Percentiles rank a stretch among this genome's conserved stretches.
These are phyloP conservation scores for Drosophila navojoa DNA, from an alignment of 1,140 invertebrate genomes.

Conservation along the genomic window DNA sequence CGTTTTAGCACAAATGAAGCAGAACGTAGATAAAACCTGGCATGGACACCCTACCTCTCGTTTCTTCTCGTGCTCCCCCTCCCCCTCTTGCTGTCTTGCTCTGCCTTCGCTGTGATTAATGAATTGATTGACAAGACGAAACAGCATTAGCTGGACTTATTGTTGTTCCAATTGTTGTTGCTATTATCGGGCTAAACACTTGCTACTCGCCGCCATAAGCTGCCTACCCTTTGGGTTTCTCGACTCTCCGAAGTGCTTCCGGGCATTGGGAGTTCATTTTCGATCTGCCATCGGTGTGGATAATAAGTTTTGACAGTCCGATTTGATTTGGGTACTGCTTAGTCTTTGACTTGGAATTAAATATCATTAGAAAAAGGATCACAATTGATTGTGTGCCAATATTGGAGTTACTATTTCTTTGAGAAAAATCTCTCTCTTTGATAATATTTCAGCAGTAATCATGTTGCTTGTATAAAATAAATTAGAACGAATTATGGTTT, in stretches of 20 bases:
- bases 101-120: conserved; percentile 56
- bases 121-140: conserved; percentile 66
- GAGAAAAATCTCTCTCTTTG: no score
- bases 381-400: no score
- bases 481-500: no score
- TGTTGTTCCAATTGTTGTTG: conserved; percentile 43
- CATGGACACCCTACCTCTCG: neutral
- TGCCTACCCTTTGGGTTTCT: neutral
- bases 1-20: conserved; percentile 74
- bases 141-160: conserved; percentile 32
- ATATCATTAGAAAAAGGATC: neutral
- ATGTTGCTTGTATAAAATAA: no score
- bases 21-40: conserved; percentile 63
- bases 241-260: conserved; percentile 23
- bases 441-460: no score
- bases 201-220: conserved; percentile 40
- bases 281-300: neutral
- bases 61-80: neutral
- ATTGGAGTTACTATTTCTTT: no score
- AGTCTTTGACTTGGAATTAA: neutral
- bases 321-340: neutral
- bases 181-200: conserved; percentile 54
- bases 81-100: neutral
- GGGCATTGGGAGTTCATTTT: conserved; percentile 23
- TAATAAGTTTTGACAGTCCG: conserved; percentile 3